A percentile compares a stretch with the other conserved stretches of the same genome.
Evolutionary conservation across 2,113 vertebrate genomes (phyloP).

Genomic region (Scomber japonicus): DNA sequence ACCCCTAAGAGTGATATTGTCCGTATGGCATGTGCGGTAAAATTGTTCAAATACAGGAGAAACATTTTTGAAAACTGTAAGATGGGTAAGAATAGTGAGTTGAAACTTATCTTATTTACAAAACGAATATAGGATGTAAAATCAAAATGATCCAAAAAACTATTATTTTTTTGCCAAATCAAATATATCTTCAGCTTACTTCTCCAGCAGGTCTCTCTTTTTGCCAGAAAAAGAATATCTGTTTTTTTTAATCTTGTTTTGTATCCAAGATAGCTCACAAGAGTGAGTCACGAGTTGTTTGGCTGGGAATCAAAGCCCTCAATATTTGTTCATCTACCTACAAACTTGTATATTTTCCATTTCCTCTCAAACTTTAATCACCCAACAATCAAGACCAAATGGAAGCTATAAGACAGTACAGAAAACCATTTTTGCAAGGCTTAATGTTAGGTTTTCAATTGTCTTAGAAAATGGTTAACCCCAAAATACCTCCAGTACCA

Average conservation of each 20-base stretch:
- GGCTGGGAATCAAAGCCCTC: not conserved
- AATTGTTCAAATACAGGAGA: not conserved
- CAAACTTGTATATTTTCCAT: slow-evolving; percentile 35
- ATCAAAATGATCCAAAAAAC: too few relatives aligned
- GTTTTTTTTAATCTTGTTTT: not conserved
- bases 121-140: too few relatives aligned
- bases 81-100: not conserved
- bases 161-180: not conserved
- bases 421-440: slow-evolving; percentile 24
- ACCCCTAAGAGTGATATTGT: too few relatives aligned
- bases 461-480: slow-evolving; percentile 44
- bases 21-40: not conserved
- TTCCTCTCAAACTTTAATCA: slow-evolving; percentile 22
- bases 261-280: not conserved
- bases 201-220: not conserved
- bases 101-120: too few relatives aligned
- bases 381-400: slow-evolving; percentile 8
- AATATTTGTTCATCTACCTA: slow-evolving; percentile 4
- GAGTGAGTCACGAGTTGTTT: not conserved
- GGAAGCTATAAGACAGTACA: not conserved
- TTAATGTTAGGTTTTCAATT: slow-evolving; percentile 46
- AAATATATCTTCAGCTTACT: not conserved
- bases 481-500: slow-evolving; percentile 36
- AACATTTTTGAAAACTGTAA: not conserved
- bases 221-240: not conserved